phyloP scores from a whole-genome alignment of 2,113 vertebrate species.

The Myotis lucifugus region DNA sequence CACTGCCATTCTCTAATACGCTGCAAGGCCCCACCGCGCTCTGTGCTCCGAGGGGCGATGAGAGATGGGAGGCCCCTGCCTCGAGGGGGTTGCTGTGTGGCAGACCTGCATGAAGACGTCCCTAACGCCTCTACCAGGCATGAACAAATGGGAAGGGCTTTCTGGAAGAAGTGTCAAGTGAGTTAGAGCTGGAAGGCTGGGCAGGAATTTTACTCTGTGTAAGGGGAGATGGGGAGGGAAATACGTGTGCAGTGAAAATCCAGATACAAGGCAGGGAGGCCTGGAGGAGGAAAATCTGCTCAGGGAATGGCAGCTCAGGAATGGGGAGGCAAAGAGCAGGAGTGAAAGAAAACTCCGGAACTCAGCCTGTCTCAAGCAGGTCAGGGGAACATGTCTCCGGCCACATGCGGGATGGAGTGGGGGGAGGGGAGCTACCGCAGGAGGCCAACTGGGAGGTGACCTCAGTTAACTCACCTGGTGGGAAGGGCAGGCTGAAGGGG shows the following conservation, averaged over 20 bases:
- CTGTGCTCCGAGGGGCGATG: not conserved
- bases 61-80: not conserved
- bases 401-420: no score
- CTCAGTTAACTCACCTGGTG: not conserved
- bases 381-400: not conserved
- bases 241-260: not conserved
- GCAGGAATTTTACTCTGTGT: not conserved
- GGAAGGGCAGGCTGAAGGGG: not conserved
- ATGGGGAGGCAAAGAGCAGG: not conserved
- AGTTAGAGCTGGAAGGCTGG: not conserved
- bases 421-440: not conserved
- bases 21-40: not conserved
- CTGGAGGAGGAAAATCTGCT: not conserved
- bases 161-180: not conserved
- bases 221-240: not conserved
- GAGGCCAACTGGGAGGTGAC: not conserved
- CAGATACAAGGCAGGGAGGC: not conserved
- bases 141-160: not conserved
- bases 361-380: not conserved
- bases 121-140: not conserved
- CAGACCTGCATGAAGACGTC: not conserved
- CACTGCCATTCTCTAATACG: not conserved
- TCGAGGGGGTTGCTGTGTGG: rapidly evolving
- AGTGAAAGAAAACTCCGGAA: not conserved
- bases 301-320: not conserved